phyloP scores from a whole-genome alignment of 1,140 invertebrate genomes.

The Drosophila hydei region DNA sequence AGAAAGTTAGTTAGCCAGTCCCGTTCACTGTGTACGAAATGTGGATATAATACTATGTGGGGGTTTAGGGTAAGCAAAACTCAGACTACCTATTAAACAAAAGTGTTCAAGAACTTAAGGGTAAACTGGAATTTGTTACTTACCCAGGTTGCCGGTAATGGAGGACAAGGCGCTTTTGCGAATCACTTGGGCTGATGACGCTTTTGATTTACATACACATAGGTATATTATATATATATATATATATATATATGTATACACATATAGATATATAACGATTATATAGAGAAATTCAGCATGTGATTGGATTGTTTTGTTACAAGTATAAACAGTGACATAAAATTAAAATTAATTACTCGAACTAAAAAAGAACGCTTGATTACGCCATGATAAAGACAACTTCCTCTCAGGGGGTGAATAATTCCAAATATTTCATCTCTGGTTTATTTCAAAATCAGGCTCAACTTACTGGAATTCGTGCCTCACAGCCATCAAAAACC shows the following conservation, averaged over 20 bases:
- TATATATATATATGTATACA: conserved; percentile 58
- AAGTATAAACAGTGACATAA: conserved; percentile 53
- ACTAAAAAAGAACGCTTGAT: conserved; percentile 14
- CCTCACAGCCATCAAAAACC: background rate
- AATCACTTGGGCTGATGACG: conserved; percentile 84
- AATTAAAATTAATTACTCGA: conserved; percentile 28
- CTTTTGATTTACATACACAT: conserved; percentile 82
- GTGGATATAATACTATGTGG: conserved; percentile 8
- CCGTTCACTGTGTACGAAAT: conserved; percentile 8
- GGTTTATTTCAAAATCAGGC: conserved; percentile 32
- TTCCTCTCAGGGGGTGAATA: conserved; percentile 7
- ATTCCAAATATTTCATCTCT: conserved; percentile 32
- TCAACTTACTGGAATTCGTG: conserved; percentile 20
- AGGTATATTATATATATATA: conserved; percentile 55
- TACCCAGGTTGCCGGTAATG: conserved; percentile 83
- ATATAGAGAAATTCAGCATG: conserved; percentile 73
- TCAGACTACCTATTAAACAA: conserved; percentile 59
- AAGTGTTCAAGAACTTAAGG: conserved; percentile 54
- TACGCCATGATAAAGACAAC: conserved; percentile 8
- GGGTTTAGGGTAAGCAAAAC: conserved; percentile 36
- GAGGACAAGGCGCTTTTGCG: conserved; percentile 83
- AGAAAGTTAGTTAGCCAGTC: conserved; percentile 7
- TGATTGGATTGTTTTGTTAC: conserved; percentile 58
- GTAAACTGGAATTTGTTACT: conserved; percentile 69
- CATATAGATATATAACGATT: conserved; percentile 50